Evolutionary conservation across 2,797 vertebrate species (phyloP).

Genomic region (Otus scops): DNA sequence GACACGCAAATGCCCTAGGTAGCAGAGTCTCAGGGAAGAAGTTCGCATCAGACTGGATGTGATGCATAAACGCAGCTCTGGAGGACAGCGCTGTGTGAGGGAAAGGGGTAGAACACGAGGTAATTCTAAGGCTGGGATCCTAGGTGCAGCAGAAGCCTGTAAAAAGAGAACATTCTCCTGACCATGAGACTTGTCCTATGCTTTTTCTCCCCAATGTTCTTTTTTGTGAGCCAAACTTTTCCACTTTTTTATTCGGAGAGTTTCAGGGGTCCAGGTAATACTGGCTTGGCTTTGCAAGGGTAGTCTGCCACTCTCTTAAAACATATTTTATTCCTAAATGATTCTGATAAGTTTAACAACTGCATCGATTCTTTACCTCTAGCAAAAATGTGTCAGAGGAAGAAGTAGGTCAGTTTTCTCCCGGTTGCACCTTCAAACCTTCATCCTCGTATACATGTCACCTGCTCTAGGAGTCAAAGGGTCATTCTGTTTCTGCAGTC

Average conservation of each 20-base stretch:
- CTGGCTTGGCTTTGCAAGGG: neutral
- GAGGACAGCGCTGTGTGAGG: neutral
- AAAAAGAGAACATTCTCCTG: neutral
- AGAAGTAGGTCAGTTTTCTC: neutral
- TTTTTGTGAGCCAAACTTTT: neutral
- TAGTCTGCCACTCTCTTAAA: neutral
- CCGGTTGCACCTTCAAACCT: neutral
- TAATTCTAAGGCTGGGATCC: neutral
- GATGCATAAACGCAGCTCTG: fast-evolving
- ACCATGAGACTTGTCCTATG: fast-evolving
- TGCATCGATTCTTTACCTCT: neutral
- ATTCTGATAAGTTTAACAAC: neutral
- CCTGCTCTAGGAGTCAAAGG: neutral
- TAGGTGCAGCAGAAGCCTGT: neutral
- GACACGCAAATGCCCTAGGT: neutral
- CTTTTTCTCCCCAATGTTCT: neutral
- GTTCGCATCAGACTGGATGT: neutral
- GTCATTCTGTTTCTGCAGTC: neutral
- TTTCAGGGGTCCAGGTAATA: neutral
- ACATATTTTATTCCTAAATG: neutral
- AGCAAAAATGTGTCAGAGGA: neutral
- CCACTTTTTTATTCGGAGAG: neutral
- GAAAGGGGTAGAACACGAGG: neutral
- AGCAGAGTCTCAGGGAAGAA: neutral
- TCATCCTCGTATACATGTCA: neutral